Conservation (phyloP, 1,140 invertebrate species). For the Drosophila rufa region DNA sequence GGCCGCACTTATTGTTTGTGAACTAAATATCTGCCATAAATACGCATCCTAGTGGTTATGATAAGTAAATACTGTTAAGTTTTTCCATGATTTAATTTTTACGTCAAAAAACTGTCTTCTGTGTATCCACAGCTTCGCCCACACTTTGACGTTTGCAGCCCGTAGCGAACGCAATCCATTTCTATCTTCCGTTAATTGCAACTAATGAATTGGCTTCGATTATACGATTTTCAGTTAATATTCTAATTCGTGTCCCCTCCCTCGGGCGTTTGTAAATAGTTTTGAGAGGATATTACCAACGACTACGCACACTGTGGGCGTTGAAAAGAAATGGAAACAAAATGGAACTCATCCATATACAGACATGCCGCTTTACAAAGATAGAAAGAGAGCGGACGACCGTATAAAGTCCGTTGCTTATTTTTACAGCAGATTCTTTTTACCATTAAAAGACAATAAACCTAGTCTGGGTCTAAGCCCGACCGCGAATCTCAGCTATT, state of each 20-base stretch:
- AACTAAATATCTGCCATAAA: constrained; percentile 25
- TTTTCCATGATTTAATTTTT: too few relatives aligned
- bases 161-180: constrained; percentile 16
- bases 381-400: constrained; percentile 25
- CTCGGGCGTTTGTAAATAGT: constrained; percentile 53
- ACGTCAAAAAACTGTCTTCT: too few relatives aligned
- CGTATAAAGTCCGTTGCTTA: constrained; percentile 48
- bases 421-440: constrained; percentile 66
- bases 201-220: constrained; percentile 69
- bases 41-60: too few relatives aligned
- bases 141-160: constrained; percentile 9
- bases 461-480: constrained; percentile 30
- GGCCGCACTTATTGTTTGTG: constrained; percentile 23
- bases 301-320: constrained; percentile 57
- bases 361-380: not conserved
- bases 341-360: constrained; percentile 15
- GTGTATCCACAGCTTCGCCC: constrained; percentile 11
- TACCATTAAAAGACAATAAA: constrained; percentile 66
- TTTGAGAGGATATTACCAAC: constrained; percentile 69
- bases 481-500: constrained; percentile 51
- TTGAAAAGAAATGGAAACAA: constrained; percentile 28
- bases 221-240: constrained; percentile 60
- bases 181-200: constrained; percentile 57
- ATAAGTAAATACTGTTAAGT: too few relatives aligned
- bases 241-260: constrained; percentile 33